These are phyloP conservation scores for Heterohyrax brucei DNA, from an alignment of 2,797 vertebrate genomes.

Conservation along the genomic window DNA sequence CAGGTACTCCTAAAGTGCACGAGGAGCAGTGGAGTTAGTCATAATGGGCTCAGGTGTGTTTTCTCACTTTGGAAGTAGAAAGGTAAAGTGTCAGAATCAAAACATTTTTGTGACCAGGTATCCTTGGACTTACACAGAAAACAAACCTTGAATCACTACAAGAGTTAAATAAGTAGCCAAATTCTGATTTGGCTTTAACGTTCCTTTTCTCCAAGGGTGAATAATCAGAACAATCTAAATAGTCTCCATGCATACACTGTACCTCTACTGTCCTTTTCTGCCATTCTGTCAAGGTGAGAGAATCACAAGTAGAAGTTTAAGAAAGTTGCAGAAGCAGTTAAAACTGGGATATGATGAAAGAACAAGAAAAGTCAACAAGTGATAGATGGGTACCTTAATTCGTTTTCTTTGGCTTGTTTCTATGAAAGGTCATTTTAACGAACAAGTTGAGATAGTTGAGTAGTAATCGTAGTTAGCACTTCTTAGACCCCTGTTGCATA, in stretches of 20 bases:
- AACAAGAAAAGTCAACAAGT: slow-evolving; percentile 56
- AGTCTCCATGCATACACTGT: not conserved
- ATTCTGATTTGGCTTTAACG: not conserved
- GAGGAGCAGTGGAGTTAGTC: slow-evolving; percentile 1
- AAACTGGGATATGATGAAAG: slow-evolving; percentile 33
- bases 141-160: not conserved
- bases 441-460: not conserved
- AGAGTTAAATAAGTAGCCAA: slow-evolving; percentile 21
- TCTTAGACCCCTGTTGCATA: not conserved
- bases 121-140: slow-evolving; percentile 4
- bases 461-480: slow-evolving; percentile 31
- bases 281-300: not conserved
- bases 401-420: not conserved
- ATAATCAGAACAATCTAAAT: not conserved
- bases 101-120: slow-evolving; percentile 20
- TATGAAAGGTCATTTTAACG: slow-evolving; percentile 33
- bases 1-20: slow-evolving; percentile 6
- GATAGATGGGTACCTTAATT: not conserved
- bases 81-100: slow-evolving; percentile 38
- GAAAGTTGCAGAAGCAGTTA: slow-evolving; percentile 33
- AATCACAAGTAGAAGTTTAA: slow-evolving; percentile 31
- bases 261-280: not conserved
- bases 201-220: not conserved
- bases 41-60: slow-evolving; percentile 14
- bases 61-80: slow-evolving; percentile 47